Evolutionary conservation across 2,797 vertebrate genomes (phyloP).

Genomic region (Botia almorhae): DNA sequence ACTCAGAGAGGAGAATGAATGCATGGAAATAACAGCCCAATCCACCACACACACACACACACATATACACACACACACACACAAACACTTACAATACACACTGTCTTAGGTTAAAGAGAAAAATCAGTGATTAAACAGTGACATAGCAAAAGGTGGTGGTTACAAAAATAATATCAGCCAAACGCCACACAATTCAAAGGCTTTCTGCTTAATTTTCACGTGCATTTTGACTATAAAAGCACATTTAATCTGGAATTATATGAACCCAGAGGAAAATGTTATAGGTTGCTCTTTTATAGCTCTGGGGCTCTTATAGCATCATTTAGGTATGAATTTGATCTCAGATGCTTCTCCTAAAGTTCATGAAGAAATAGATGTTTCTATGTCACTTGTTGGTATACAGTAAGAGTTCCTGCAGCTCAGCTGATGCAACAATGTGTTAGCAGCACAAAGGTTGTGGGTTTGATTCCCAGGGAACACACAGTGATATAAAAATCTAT

Average conservation of each 20-base stretch:
- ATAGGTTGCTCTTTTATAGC: slow-evolving; percentile 8
- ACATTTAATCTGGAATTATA: slow-evolving; percentile 1
- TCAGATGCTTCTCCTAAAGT: slow-evolving; percentile 9
- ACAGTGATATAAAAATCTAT: no score
- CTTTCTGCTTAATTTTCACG: slow-evolving; percentile 12
- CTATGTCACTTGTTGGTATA: neutral
- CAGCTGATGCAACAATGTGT: no score
- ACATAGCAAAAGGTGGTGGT: slow-evolving; percentile 3
- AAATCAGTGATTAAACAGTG: slow-evolving; percentile 11
- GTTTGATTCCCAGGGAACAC: no score
- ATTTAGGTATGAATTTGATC: neutral
- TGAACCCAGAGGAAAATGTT: neutral
- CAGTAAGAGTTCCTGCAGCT: no score
- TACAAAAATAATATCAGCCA: slow-evolving; percentile 16
- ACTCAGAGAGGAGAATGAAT: slow-evolving; percentile 74
- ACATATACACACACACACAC: slow-evolving; percentile 43
- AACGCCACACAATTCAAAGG: neutral
- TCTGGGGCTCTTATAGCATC: neutral
- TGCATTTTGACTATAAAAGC: neutral
- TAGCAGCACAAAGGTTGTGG: no score
- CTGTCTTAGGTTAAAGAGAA: slow-evolving; percentile 7
- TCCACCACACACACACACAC: slow-evolving; percentile 45
- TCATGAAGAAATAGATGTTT: neutral
- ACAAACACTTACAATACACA: neutral
- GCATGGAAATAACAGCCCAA: slow-evolving; percentile 77